Evolutionary conservation across 2,888 invertebrate species (phyloP).

Genomic region (Pinctada fucata): DNA sequence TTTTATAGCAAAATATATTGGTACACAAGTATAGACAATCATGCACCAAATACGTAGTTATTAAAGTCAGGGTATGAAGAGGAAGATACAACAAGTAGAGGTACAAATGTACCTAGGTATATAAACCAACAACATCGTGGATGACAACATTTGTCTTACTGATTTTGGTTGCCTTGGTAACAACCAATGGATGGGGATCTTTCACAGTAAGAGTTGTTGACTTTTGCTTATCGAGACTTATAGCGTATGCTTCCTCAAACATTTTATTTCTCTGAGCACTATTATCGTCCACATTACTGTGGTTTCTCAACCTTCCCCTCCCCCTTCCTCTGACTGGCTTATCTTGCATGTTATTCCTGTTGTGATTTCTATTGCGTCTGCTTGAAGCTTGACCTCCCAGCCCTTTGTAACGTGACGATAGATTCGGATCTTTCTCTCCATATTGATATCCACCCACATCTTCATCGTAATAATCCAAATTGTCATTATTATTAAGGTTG

Average conservation of each 20-base stretch:
- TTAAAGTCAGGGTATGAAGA: too few relatives aligned
- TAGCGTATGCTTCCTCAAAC: slow-evolving; percentile 24
- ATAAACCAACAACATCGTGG: not conserved
- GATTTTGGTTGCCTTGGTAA: not conserved
- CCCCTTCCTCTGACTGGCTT: not conserved
- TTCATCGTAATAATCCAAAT: slow-evolving; percentile 34
- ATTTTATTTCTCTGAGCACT: slow-evolving; percentile 3
- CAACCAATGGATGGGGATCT: not conserved
- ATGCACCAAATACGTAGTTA: too few relatives aligned
- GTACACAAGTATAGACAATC: too few relatives aligned
- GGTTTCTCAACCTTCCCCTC: not conserved
- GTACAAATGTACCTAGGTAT: too few relatives aligned
- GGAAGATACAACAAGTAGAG: too few relatives aligned
- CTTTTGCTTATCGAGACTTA: slow-evolving; percentile 11
- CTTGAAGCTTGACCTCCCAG: not conserved
- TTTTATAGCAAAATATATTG: too few relatives aligned
- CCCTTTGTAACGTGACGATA: not conserved
- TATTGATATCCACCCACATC: slow-evolving; percentile 21
- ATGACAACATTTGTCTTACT: not conserved
- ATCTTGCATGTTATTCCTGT: slow-evolving; percentile 4
- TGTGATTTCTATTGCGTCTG: not conserved
- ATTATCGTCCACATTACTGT: not conserved
- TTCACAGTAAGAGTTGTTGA: not conserved
- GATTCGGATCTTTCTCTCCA: slow-evolving; percentile 3
- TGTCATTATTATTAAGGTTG: not conserved